Conservation (phyloP, 2,113 vertebrate genomes). For the Dermatemys mawii region DNA sequence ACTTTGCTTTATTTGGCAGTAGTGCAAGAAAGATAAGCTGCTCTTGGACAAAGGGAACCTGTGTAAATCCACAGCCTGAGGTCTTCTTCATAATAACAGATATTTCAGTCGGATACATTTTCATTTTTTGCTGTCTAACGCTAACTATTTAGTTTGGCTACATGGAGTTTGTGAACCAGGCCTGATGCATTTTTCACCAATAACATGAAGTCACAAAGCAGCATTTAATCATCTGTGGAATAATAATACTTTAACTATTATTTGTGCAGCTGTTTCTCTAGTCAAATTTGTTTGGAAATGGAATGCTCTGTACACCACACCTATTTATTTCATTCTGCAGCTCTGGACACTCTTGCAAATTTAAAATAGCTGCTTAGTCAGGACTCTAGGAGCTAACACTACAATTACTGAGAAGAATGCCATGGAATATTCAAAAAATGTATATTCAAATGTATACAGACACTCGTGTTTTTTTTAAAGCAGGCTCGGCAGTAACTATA, state of each 20-base stretch:
- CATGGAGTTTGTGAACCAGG: background rate
- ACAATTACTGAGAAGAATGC: background rate
- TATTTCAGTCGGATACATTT: conserved; percentile 38
- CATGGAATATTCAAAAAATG: fast-evolving
- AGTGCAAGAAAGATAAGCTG: conserved; percentile 68
- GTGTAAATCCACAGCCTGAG: conserved; percentile 25
- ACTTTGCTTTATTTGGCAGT: conserved; percentile 70
- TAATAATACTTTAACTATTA: conserved; percentile 51
- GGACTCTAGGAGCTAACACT: background rate
- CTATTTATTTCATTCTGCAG: background rate
- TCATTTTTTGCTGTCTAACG: conserved; percentile 28
- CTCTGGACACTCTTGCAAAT: background rate
- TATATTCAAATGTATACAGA: background rate
- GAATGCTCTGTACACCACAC: background rate
- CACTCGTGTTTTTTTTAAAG: background rate
- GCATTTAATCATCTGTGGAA: conserved; percentile 63
- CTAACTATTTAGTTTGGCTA: conserved; percentile 69
- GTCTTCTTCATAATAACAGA: conserved; percentile 52
- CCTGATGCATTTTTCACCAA: conserved; percentile 42
- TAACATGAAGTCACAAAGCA: conserved; percentile 39
- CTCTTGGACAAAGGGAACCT: conserved; percentile 51
- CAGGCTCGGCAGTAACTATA: background rate
- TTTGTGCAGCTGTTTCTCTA: conserved; percentile 70
- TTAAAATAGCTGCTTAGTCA: background rate
- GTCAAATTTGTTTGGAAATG: conserved; percentile 54